Conservation (phyloP, 1,140 invertebrate species). For the Bombyx mandarina region DNA sequence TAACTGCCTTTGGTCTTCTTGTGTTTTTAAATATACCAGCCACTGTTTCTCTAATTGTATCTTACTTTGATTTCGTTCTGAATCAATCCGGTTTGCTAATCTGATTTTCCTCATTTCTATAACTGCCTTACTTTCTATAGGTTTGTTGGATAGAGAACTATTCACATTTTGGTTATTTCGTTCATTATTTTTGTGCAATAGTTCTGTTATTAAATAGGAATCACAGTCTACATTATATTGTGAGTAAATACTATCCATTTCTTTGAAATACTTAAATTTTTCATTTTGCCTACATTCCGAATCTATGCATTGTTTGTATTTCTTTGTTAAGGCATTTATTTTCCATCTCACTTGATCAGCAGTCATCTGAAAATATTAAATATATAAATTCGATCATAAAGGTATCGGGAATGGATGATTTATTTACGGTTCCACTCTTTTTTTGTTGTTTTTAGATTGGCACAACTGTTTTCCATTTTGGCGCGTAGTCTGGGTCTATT, state of each 20-base stretch:
- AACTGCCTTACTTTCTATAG: conserved; percentile 25
- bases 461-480: too few relatives aligned
- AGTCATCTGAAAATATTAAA: conserved; percentile 18
- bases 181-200: conserved; percentile 21
- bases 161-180: conserved; percentile 6
- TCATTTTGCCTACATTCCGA: conserved; percentile 17
- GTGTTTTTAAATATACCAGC: conserved; percentile 31
- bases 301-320: conserved; percentile 31
- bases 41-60: conserved; percentile 35
- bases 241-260: conserved; percentile 32
- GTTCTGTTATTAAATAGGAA: conserved; percentile 19
- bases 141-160: conserved; percentile 2
- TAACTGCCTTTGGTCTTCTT: conserved; percentile 23
- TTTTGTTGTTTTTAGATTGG: too few relatives aligned
- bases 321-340: conserved; percentile 35
- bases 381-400: too few relatives aligned
- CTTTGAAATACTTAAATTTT: conserved; percentile 34
- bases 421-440: too few relatives aligned
- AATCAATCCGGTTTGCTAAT: conserved; percentile 32
- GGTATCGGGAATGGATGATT: too few relatives aligned
- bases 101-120: conserved; percentile 33
- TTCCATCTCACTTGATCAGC: conserved; percentile 35
- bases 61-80: conserved; percentile 30
- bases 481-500: too few relatives aligned
- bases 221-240: conserved; percentile 31